Evolutionary conservation across 2,888 invertebrate genomes (phyloP), one percentile per base, ranked within the genome.

Genomic region (Omphaloscelis lunosa): DNA sequence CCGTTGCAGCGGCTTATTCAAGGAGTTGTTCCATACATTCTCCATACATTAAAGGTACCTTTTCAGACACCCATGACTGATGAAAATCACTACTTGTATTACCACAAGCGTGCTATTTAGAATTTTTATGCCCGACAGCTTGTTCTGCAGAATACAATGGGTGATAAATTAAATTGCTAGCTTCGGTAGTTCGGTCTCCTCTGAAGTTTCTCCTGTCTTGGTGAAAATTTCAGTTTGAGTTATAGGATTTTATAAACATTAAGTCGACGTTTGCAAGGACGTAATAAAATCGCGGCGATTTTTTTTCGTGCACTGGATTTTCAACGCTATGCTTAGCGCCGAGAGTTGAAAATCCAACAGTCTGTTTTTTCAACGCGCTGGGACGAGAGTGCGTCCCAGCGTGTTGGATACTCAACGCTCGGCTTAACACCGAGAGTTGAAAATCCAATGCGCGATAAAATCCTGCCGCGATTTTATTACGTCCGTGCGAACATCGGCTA

Each of bases 61-160:
- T 48, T 77, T 48, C 66, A 77, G 65, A 70, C 74, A 61, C 70
- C 79, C 77, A 75, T 81, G 69, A 80, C 82, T 78, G 71, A 53
- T 41, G 39, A 79, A 87, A 88, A 86, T 88, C 74, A 86, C 85
- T 89, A 90, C 90, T 88, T 85, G 88, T 85, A 65, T 86, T 90
- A 89, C 87, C 75, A 45, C 71, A 77, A 78, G 73, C 72, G 48
- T 82, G 81, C 85, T 83, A 85, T 89, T 92, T 90, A n/a, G 51
- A 41, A 67, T 41, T 83, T 85, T 88, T 85, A 88, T 69, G 79
- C 68, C 58, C 77, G 72, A 88, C 85, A 84, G 72, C 82, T 86
- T 85, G 86, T 82, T 86, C 80, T 82, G 75, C 53, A 39, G 73
- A 29, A 62, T 29, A 92, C 92, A 92, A 92, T 91, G 82, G 91